These are phyloP conservation scores for Orchesella cincta DNA, from an alignment of 1,140 invertebrate genomes.

Conservation along the genomic window DNA sequence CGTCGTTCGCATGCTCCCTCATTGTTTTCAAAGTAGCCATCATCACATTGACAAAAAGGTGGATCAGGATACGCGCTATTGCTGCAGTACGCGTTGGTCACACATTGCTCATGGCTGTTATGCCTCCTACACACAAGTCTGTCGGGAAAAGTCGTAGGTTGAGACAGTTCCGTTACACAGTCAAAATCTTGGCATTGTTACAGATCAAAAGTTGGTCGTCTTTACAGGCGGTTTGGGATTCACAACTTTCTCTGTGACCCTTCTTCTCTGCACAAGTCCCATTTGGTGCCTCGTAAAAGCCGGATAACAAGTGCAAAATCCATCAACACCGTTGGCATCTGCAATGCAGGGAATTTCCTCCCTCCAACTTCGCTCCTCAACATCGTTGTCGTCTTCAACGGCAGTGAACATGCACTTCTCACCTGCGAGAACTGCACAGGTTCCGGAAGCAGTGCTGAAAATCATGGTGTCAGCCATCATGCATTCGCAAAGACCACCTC, in stretches of 20 bases:
- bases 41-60: too few relatives aligned
- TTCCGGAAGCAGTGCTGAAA: neutral
- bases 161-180: neutral
- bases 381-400: neutral
- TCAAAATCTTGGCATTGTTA: neutral
- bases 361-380: neutral
- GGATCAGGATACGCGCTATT: too few relatives aligned
- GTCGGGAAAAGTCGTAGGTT: neutral
- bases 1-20: neutral
- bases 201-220: conserved; percentile 7
- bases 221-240: neutral
- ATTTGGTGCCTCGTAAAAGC: neutral
- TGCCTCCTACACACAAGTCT: neutral
- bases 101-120: too few relatives aligned
- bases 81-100: neutral
- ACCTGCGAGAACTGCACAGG: neutral
- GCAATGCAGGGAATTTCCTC: neutral
- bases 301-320: neutral
- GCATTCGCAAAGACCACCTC: neutral
- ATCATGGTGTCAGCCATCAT: neutral
- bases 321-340: neutral
- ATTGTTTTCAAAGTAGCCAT: neutral
- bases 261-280: conserved; percentile 3
- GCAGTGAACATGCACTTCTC: conserved; percentile 15
- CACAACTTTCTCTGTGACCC: neutral